A percentile compares a stretch with the other conserved stretches of the same genome.
Conservation (phyloP, 1,140 invertebrate genomes). For the Ylistrum balloti region DNA sequence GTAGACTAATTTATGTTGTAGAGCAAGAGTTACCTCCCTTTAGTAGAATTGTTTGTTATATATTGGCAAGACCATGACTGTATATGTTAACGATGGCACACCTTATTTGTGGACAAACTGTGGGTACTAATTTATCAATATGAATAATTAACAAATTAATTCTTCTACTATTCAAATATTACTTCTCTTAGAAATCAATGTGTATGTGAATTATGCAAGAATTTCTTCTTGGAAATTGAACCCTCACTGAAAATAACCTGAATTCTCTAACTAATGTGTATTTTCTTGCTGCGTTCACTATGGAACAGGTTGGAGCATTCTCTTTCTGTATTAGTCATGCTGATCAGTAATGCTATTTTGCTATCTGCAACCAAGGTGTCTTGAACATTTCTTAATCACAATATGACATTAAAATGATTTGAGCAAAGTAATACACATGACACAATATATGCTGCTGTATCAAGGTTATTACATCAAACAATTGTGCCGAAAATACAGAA, state of each 20-base stretch:
- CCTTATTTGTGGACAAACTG: neutral
- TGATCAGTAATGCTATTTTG: no score
- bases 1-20: constrained; percentile 40
- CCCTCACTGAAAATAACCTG: neutral
- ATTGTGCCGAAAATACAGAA: no score
- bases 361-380: no score
- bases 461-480: no score
- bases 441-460: neutral
- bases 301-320: neutral
- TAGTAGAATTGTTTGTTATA: neutral
- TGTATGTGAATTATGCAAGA: neutral
- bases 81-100: neutral
- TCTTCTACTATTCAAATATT: neutral
- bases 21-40: constrained; percentile 16
- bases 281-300: neutral
- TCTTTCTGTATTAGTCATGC: neutral
- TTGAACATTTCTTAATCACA: no score
- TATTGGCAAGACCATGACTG: neutral
- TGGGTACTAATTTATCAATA: constrained; percentile 40
- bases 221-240: neutral
- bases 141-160: constrained; percentile 31
- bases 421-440: neutral
- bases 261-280: neutral
- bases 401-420: no score
- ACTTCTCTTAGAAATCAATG: neutral